Conservation (phyloP, 2,888 invertebrate species). For the Stratiomys singularior region DNA sequence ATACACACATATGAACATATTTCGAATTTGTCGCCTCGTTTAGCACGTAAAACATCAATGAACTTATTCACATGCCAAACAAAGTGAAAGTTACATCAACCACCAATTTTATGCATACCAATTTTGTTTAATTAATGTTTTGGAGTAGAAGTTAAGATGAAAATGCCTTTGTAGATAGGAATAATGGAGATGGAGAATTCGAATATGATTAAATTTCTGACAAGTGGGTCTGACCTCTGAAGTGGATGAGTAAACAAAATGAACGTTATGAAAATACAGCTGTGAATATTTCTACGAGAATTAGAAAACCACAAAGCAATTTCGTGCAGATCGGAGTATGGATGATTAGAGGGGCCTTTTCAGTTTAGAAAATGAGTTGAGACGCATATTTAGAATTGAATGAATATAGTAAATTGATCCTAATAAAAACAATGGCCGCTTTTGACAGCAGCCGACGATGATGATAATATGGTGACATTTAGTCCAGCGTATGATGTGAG, state of each 20-base stretch:
- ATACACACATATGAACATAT: no score
- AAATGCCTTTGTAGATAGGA: background rate
- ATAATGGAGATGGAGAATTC: background rate
- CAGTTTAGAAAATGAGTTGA: background rate
- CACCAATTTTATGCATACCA: slow-evolving; percentile 18
- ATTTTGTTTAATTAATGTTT: slow-evolving; percentile 21
- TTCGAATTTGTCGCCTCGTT: no score
- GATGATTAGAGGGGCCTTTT: slow-evolving; percentile 6
- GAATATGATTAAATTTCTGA: slow-evolving; percentile 32
- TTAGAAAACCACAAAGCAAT: slow-evolving; percentile 37
- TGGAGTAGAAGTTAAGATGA: background rate
- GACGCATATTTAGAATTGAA: background rate
- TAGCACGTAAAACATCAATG: no score
- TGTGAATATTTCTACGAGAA: slow-evolving; percentile 1
- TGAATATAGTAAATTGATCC: background rate
- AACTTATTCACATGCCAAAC: no score
- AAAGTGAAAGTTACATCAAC: background rate
- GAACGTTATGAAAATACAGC: background rate
- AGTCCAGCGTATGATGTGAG: no score
- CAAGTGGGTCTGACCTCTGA: background rate
- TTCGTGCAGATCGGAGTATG: background rate
- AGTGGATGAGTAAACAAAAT: background rate
- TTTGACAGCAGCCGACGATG: no score
- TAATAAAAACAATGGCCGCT: background rate
- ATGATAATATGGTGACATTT: no score